phyloP scores from a whole-genome alignment of 2,888 invertebrate species.

The Chaetogeoica ovagalla region DNA sequence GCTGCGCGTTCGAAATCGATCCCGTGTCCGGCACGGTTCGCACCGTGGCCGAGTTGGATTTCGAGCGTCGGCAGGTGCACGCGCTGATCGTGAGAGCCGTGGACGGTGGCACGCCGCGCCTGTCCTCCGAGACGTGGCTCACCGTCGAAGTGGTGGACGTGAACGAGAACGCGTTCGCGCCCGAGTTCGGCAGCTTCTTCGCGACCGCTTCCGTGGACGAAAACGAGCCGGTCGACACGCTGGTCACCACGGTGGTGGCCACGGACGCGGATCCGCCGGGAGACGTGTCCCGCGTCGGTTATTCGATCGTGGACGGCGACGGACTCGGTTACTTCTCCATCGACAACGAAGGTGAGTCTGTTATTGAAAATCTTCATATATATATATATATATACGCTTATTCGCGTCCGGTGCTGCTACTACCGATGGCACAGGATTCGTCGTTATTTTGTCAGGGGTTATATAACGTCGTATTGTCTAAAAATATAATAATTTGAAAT shows the following conservation, averaged over 20 bases:
- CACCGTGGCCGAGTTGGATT: slow-evolving; percentile 78
- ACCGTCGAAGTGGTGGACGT: slow-evolving; percentile 89
- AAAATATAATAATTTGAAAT: too few species aligned
- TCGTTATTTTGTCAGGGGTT: too few species aligned
- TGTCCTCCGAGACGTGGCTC: slow-evolving; percentile 78
- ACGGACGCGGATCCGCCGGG: slow-evolving; percentile 79
- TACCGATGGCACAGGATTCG: too few species aligned
- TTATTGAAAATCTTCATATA: too few species aligned
- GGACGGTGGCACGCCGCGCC: slow-evolving; percentile 81
- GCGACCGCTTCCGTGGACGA: slow-evolving; percentile 75
- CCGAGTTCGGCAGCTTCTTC: slow-evolving; percentile 80
- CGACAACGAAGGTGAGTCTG: slow-evolving; percentile 62
- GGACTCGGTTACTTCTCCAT: slow-evolving; percentile 91
- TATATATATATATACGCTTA: too few species aligned
- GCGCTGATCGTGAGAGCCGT: slow-evolving; percentile 82
- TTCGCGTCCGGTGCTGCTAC: too few species aligned
- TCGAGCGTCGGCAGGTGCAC: slow-evolving; percentile 86
- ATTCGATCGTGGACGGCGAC: slow-evolving; percentile 84
- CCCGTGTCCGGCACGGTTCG: slow-evolving; percentile 82
- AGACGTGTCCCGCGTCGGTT: slow-evolving; percentile 79
- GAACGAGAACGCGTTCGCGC: slow-evolving; percentile 86
- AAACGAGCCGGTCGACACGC: slow-evolving; percentile 76
- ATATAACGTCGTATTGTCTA: too few species aligned
- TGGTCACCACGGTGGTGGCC: slow-evolving; percentile 78
- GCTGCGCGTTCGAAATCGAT: slow-evolving; percentile 74